phyloP scores from a whole-genome alignment of 1,140 invertebrate genomes.

The Leptoteleia sp. region DNA sequence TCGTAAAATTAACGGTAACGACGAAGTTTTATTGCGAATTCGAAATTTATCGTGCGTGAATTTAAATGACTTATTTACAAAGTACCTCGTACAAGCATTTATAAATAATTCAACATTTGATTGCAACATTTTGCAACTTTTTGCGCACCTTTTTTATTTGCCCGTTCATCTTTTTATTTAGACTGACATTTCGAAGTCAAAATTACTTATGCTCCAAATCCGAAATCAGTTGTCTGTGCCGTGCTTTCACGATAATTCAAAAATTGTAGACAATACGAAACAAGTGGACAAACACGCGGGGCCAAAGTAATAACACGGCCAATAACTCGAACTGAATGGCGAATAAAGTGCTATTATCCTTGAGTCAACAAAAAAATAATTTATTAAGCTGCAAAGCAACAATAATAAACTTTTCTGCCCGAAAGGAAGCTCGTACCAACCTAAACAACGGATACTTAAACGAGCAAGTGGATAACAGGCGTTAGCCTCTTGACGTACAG shows the following conservation, averaged over 20 bases:
- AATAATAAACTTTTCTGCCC: background rate
- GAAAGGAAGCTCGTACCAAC: background rate
- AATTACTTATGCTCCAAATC: no score
- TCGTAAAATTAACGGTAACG: background rate
- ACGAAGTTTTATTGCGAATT: background rate
- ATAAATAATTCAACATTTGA: background rate
- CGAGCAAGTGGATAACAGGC: conserved; percentile 25
- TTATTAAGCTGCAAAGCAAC: background rate
- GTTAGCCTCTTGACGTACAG: conserved; percentile 30
- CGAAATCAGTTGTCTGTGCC: no score
- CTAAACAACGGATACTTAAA: conserved; percentile 9
- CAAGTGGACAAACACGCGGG: no score
- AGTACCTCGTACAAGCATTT: background rate
- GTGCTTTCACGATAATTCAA: no score
- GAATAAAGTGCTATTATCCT: background rate
- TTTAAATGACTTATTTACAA: conserved; percentile 4
- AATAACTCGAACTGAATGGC: background rate
- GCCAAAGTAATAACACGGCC: no score
- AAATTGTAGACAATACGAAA: no score
- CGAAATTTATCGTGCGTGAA: background rate
- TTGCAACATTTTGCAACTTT: no score
- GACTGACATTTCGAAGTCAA: no score
- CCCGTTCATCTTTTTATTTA: no score
- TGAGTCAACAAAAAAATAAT: background rate
- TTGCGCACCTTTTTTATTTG: no score